Conservation (phyloP, 2,113 vertebrate genomes). For the Austrofundulus limnaeus region DNA sequence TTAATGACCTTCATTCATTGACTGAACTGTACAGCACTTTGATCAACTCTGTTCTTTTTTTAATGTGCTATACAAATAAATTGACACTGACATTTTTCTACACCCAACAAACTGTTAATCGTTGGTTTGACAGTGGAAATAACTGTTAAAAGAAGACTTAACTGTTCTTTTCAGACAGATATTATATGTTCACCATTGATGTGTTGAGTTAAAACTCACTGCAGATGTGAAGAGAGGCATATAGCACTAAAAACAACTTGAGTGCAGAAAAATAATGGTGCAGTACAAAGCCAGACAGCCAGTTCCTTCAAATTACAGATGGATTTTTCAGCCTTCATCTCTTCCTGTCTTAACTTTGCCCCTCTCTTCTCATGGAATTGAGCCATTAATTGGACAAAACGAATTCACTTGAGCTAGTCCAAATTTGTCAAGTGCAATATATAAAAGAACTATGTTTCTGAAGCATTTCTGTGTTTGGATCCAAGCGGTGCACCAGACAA, state of each 20-base stretch:
- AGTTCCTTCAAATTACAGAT: conserved; percentile 21
- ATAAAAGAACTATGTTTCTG: conserved; percentile 2
- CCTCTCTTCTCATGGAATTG: conserved; percentile 14
- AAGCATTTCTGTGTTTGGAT: conserved; percentile 9
- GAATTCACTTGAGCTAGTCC: conserved; percentile 8
- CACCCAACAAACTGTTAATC: too few species aligned
- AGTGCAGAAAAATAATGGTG: not conserved
- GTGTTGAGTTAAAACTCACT: not conserved
- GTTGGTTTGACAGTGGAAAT: too few species aligned
- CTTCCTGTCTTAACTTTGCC: conserved; percentile 8
- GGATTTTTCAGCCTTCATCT: conserved; percentile 26
- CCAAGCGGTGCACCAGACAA: conserved; percentile 17
- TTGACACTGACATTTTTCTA: too few species aligned
- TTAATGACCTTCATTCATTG: too few species aligned
- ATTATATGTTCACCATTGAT: not conserved
- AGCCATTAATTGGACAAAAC: conserved; percentile 26
- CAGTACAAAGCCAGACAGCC: conserved; percentile 1
- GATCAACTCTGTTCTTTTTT: too few species aligned
- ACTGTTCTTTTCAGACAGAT: too few species aligned
- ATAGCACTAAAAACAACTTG: conserved; percentile 10
- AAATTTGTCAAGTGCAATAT: conserved; percentile 30
- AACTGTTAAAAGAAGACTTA: too few species aligned
- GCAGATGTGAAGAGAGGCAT: conserved; percentile 1
- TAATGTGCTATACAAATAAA: too few species aligned
- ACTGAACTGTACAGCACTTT: too few species aligned